Evolutionary conservation across 1,140 invertebrate genomes (phyloP), one percentile per base, ranked within the genome.

Genomic region (Drosophila seguyi): DNA sequence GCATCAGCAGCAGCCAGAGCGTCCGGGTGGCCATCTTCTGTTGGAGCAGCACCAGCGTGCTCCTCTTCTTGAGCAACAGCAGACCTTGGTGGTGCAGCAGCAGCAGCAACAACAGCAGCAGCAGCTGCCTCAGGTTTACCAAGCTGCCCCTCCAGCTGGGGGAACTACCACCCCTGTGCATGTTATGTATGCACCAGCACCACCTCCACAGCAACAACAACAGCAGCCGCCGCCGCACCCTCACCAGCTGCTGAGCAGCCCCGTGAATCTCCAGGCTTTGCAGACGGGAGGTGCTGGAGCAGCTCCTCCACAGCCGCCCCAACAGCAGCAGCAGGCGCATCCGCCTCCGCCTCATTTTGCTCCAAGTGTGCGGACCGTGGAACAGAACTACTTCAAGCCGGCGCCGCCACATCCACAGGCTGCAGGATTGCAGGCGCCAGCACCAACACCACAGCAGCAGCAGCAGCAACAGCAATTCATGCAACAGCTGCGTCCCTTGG

Each of bases 401-500:
- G 92, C 92, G 34, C 93, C 92, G 22, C 94, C 94, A 41, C 83
- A 83, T n/a, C 94, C 94, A 59, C 83, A 87, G 66, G 31, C 55
- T 34, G 56, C 1, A 11, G 41, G 41, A 20, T 5, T 42, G 60
- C 82, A 86, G 69, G 31, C 55, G 11, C 36, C 59, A 14, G 67
- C 65, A 11, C 78, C 79, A 38, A 80, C 71, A 34, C 78, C 68
- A 6, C 85, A 90, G 27, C 86, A 90, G 48, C 81, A 90, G 27
- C 86, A 90, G 48, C 81, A 90, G 34, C 42, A 44, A 10, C 87
- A 91, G 20, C 87, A 91, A 27, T 84, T 84, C n/a, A 83, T 87
- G 61, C 94, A 94, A 69, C 94, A 95, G 47, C 91, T 94, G 47
- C 91, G 95, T 75, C 95, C 95, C 4, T 94, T 97, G 41, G 94